Percentiles rank a stretch among this genome's conserved stretches.
Evolutionary conservation across 2,113 vertebrate species (phyloP).

Genomic region (Cinclus cinclus): DNA sequence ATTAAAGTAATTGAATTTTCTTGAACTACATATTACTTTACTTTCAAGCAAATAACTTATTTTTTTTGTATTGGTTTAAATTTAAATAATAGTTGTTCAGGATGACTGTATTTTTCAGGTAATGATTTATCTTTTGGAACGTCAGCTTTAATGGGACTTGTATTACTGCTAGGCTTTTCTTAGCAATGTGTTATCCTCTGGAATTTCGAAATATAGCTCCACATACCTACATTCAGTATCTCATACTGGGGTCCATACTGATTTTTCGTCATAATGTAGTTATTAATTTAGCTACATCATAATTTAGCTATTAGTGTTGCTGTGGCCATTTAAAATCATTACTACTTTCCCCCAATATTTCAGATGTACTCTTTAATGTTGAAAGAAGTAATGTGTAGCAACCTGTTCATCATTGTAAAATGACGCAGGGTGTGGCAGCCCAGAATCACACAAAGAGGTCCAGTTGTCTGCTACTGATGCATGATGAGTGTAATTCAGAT

Average conservation of each 20-base stretch:
- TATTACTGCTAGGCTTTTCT: not conserved
- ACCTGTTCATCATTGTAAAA: not conserved
- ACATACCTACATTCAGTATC: fast-evolving
- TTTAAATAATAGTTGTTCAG: not conserved
- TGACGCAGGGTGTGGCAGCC: fast-evolving
- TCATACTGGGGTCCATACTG: not conserved
- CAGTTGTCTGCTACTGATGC: not conserved
- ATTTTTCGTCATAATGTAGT: not conserved
- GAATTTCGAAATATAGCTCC: not conserved
- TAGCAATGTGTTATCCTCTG: not conserved
- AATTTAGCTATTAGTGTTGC: not conserved
- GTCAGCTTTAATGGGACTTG: not conserved
- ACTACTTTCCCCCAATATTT: not conserved
- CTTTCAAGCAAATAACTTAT: not conserved
- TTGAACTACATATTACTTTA: not conserved
- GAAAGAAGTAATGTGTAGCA: not conserved
- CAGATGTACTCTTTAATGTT: not conserved
- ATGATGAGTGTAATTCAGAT: not conserved
- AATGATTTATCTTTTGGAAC: not conserved
- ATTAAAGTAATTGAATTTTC: conserved; percentile 3
- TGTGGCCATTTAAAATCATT: not conserved
- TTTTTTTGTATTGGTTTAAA: not conserved
- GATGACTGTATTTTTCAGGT: not conserved
- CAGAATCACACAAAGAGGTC: not conserved
- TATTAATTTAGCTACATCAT: no score